Evolutionary conservation across 1,140 invertebrate genomes (phyloP).

Genomic region (Drosophila quadrilineata): DNA sequence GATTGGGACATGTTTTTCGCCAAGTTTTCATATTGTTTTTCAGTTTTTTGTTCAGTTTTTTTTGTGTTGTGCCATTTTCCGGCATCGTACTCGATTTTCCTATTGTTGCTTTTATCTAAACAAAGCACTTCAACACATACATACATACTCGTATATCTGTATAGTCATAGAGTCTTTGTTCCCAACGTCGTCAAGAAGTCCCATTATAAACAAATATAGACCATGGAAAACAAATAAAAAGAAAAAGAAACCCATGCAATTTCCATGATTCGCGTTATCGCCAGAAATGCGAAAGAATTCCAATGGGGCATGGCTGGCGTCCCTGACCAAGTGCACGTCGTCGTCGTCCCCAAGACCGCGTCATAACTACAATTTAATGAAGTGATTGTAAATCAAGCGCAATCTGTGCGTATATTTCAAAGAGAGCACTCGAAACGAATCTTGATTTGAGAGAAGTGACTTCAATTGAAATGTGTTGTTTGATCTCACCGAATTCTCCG

Average conservation of each 20-base stretch:
- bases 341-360: conserved; percentile 41
- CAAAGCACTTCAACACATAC: conserved; percentile 20
- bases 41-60: conserved; percentile 10
- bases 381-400: conserved; percentile 8
- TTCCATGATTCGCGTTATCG: conserved; percentile 28
- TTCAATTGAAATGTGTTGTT: too few species aligned
- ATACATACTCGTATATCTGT: too few species aligned
- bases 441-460: not conserved
- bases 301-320: too few species aligned
- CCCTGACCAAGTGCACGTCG: conserved; percentile 69
- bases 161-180: too few species aligned
- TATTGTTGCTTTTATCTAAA: conserved; percentile 16
- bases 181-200: not conserved
- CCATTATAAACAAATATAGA: not conserved
- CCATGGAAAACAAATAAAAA: not conserved
- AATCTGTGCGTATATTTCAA: not conserved
- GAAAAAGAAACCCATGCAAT: conserved; percentile 12
- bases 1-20: conserved; percentile 58
- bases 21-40: conserved; percentile 49
- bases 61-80: conserved; percentile 12
- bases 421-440: not conserved
- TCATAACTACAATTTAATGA: conserved; percentile 14
- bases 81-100: conserved; percentile 4
- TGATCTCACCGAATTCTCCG: too few species aligned
- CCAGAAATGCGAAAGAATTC: conserved; percentile 18